A percentile compares a stretch with the other conserved stretches of the same genome.
Conservation (phyloP, 2,113 vertebrate genomes). For the Stercorarius parasiticus region DNA sequence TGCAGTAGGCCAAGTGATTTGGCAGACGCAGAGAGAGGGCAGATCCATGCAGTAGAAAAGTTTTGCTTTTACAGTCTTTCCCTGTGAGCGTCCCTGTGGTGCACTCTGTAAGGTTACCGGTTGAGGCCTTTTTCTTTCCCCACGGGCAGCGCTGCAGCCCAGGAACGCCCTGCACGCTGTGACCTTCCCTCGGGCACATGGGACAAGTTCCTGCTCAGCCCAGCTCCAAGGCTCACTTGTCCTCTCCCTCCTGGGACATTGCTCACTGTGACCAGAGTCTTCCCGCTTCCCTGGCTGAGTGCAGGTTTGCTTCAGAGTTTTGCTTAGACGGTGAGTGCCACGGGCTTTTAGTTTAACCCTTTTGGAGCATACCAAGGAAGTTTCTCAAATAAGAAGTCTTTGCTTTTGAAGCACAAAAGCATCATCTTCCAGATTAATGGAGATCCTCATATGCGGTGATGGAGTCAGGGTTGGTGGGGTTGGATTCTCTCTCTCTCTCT, state of each 20-base stretch:
- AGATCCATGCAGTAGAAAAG: neutral
- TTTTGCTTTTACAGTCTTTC: neutral
- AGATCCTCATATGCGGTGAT: neutral
- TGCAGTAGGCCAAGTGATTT: neutral
- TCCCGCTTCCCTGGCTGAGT: neutral
- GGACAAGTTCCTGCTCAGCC: neutral
- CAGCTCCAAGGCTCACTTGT: accelerated
- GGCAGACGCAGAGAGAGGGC: neutral
- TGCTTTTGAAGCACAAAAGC: neutral
- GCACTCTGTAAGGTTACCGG: neutral
- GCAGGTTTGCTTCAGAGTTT: neutral
- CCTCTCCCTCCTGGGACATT: accelerated
- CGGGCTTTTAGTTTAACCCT: neutral
- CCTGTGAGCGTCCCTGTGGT: neutral
- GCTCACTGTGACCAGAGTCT: neutral
- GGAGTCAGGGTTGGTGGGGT: neutral
- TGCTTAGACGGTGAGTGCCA: neutral
- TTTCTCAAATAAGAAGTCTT: neutral
- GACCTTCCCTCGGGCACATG: neutral
- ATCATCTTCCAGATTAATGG: neutral
- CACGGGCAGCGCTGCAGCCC: neutral
- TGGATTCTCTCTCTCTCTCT: neutral
- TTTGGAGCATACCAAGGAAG: neutral
- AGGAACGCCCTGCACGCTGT: neutral
- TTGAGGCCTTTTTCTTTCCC: neutral